Evolutionary conservation across 1,140 invertebrate species (phyloP).

Genomic region (Apis cerana): DNA sequence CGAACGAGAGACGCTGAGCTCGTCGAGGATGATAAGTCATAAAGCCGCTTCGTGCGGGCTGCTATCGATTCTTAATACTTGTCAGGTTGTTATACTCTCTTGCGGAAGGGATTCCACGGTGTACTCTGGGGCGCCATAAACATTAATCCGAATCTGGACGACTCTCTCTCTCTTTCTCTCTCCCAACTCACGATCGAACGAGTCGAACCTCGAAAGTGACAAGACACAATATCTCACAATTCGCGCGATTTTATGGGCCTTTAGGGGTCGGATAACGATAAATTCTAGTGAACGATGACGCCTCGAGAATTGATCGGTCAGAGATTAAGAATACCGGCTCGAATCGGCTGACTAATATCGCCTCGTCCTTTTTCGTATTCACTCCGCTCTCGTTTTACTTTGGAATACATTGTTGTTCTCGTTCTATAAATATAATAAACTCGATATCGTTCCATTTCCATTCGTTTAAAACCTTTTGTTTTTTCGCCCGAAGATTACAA

Average conservation of each 20-base stretch:
- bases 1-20: background rate
- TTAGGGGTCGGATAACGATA: conserved; percentile 47
- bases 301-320: conserved; percentile 47
- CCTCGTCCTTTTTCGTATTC: conserved; percentile 18
- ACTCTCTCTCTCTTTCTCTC: conserved; percentile 9
- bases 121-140: conserved; percentile 61
- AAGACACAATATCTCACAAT: conserved; percentile 66
- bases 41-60: background rate
- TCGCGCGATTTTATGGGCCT: conserved; percentile 54
- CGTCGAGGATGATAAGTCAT: conserved; percentile 17
- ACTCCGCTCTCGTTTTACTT: background rate
- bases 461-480: too few species aligned
- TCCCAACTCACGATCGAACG: conserved; percentile 51
- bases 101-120: conserved; percentile 40
- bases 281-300: conserved; percentile 59
- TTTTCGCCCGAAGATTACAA: too few species aligned
- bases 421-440: too few species aligned
- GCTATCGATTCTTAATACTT: conserved; percentile 38
- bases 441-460: too few species aligned
- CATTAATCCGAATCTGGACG: conserved; percentile 61
- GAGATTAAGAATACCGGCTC: conserved; percentile 25
- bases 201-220: conserved; percentile 50
- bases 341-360: conserved; percentile 17
- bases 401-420: too few species aligned
- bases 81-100: conserved; percentile 42